These are phyloP conservation scores for Lobophora halterata DNA, from an alignment of 2,888 invertebrate species.

Conservation along the genomic window DNA sequence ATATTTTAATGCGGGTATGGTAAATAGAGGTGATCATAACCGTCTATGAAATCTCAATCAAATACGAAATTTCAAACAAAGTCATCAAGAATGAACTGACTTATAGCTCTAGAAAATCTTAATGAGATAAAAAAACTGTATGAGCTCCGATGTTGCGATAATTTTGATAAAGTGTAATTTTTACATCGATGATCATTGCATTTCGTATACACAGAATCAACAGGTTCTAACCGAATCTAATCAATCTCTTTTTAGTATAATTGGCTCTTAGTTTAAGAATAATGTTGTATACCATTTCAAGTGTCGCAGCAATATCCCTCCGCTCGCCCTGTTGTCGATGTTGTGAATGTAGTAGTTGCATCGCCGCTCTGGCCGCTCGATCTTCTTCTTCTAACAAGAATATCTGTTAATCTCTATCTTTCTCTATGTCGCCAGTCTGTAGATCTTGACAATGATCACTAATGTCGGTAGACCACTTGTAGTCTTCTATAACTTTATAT, in stretches of 20 bases:
- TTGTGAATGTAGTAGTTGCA: slow-evolving; percentile 79
- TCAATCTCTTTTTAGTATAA: slow-evolving; percentile 18
- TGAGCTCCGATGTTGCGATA: no score
- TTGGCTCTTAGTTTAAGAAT: slow-evolving; percentile 27
- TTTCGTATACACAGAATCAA: no score
- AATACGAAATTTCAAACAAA: no score
- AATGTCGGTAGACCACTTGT: slow-evolving; percentile 73
- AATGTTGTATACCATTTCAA: slow-evolving; percentile 71
- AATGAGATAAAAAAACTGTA: no score
- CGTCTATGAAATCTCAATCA: no score
- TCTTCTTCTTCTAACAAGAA: slow-evolving; percentile 69
- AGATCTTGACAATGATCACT: slow-evolving; percentile 65
- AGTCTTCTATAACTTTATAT: slow-evolving; percentile 71
- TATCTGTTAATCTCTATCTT: slow-evolving; percentile 67
- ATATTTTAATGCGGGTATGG: no score
- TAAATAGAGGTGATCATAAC: no score
- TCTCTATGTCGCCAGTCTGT: slow-evolving; percentile 71
- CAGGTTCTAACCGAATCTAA: neutral
- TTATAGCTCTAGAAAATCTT: no score
- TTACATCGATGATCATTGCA: no score
- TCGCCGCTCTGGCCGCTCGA: slow-evolving; percentile 68
- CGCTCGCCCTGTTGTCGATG: slow-evolving; percentile 74
- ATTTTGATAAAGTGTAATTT: no score
- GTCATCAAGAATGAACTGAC: no score
- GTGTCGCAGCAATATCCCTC: slow-evolving; percentile 65